These are phyloP conservation scores for Spheniscus humboldti DNA, from an alignment of 2,797 vertebrate species.

Conservation along the genomic window DNA sequence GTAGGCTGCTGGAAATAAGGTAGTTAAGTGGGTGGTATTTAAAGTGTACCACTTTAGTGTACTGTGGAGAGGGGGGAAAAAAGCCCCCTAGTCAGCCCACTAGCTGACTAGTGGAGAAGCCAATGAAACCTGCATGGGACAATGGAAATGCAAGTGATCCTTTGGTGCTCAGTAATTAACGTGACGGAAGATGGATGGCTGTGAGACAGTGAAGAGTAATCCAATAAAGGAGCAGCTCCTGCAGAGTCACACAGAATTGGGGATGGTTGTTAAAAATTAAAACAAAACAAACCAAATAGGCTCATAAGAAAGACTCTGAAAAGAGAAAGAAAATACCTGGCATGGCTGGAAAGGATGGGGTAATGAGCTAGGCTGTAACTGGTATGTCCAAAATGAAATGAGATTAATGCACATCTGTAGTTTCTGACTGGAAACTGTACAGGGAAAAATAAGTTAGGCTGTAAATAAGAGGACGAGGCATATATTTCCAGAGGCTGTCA, in stretches of 20 bases:
- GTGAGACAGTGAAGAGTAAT: background rate
- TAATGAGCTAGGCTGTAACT: background rate
- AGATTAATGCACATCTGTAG: background rate
- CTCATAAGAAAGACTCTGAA: background rate
- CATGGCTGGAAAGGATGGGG: background rate
- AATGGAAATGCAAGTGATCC: background rate
- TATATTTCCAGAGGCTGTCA: constrained; percentile 35
- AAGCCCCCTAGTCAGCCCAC: too few species aligned
- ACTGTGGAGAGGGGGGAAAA: background rate
- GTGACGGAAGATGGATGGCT: background rate
- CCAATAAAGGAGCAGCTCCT: background rate
- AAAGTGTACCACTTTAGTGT: background rate
- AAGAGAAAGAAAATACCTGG: background rate
- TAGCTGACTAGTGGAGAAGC: background rate
- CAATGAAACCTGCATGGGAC: background rate
- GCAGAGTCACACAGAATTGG: background rate
- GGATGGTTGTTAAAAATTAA: background rate
- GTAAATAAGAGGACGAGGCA: constrained; percentile 7
- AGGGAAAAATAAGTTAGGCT: background rate
- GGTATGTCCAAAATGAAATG: background rate
- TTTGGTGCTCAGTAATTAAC: background rate
- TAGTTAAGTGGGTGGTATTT: background rate
- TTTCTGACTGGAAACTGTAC: background rate
- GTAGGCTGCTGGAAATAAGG: background rate
- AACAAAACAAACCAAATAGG: background rate